Conservation (phyloP, 2,888 invertebrate genomes). For the Diarsia rubi region DNA sequence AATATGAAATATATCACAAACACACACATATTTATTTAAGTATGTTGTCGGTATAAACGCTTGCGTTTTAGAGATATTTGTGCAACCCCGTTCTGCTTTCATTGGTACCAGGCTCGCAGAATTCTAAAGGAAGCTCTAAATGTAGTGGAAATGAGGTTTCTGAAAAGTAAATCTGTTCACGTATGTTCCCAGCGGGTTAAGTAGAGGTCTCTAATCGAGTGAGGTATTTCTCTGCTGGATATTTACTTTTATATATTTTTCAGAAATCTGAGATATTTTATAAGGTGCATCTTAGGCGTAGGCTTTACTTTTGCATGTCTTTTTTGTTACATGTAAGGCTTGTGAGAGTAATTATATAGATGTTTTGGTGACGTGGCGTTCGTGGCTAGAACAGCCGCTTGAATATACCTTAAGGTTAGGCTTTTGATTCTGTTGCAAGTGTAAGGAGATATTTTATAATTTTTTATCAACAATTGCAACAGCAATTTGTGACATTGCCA, state of each 20-base stretch:
- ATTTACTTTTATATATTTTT: constrained; percentile 50
- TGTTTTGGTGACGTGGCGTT: too few relatives aligned
- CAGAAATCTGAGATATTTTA: neutral
- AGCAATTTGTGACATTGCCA: neutral
- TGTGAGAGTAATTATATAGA: neutral
- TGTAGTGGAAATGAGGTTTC: constrained; percentile 36
- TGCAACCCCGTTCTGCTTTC: constrained; percentile 27
- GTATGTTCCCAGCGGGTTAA: constrained; percentile 49
- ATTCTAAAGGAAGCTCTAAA: constrained; percentile 62
- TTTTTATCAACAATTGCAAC: too few relatives aligned
- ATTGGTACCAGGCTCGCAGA: constrained; percentile 50
- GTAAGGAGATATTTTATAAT: neutral
- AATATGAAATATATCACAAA: constrained; percentile 53
- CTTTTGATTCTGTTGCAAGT: too few relatives aligned
- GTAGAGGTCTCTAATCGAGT: constrained; percentile 48
- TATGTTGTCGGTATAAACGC: constrained; percentile 16
- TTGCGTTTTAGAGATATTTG: constrained; percentile 26
- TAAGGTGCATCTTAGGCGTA: constrained; percentile 1
- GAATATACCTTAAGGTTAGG: too few relatives aligned
- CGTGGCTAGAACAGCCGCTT: too few relatives aligned
- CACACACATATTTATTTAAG: too few relatives aligned
- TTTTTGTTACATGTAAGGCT: neutral
- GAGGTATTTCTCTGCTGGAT: constrained; percentile 26
- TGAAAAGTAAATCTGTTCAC: constrained; percentile 56
- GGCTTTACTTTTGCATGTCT: fast-evolving